These are phyloP conservation scores for Acleris literana DNA, from an alignment of 2,888 invertebrate species.

Conservation along the genomic window DNA sequence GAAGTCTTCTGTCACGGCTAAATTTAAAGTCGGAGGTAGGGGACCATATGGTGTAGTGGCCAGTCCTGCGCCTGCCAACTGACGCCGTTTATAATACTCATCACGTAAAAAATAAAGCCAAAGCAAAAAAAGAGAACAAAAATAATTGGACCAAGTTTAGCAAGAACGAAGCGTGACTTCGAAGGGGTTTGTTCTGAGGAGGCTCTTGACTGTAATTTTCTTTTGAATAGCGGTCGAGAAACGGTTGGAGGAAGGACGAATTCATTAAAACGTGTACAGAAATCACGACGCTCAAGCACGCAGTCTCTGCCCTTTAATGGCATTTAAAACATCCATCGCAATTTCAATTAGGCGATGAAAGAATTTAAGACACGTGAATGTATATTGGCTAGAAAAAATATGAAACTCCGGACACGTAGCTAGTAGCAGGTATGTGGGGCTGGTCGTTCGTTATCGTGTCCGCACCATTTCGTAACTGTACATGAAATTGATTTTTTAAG, in stretches of 20 bases:
- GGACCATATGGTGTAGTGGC: constrained; percentile 72
- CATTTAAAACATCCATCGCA: constrained; percentile 56
- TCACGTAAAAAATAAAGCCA: constrained; percentile 59
- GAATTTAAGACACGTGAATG: constrained; percentile 14
- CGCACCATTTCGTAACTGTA: constrained; percentile 66
- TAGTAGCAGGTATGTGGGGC: constrained; percentile 37
- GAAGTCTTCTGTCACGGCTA: constrained; percentile 73
- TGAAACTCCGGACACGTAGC: constrained; percentile 22
- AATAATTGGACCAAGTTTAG: constrained; percentile 79
- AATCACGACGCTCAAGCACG: constrained; percentile 67
- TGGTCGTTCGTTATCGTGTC: constrained; percentile 55
- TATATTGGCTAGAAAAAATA: constrained; percentile 19
- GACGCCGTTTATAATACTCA: constrained; percentile 75
- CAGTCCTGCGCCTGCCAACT: constrained; percentile 72
- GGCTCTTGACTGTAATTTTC: constrained; percentile 76
- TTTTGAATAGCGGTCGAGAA: constrained; percentile 73
- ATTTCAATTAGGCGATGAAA: constrained; percentile 32
- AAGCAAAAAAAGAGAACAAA: constrained; percentile 66
- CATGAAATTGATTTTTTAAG: constrained; percentile 73
- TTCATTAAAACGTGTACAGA: constrained; percentile 77
- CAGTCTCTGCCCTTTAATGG: constrained; percentile 62
- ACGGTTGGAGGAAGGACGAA: constrained; percentile 71
- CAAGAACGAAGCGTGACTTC: constrained; percentile 75
- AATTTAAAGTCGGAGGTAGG: constrained; percentile 64
- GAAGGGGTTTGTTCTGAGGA: constrained; percentile 77